Conservation (phyloP, 2,888 invertebrate species). For the Plagiodera versicolora region DNA sequence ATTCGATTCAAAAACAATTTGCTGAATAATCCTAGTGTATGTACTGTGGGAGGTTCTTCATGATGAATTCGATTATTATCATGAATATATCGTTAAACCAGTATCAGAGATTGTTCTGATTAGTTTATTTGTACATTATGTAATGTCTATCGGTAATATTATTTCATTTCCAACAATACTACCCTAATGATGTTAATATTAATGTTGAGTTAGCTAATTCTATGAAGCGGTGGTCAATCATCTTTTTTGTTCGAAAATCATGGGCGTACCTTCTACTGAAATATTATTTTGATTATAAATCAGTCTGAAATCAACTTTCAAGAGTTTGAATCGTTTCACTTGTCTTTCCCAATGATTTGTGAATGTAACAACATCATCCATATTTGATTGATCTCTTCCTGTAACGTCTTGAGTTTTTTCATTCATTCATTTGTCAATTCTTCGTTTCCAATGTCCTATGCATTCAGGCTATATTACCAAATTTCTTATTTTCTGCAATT, state of each 20-base stretch:
- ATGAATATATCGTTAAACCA: conserved; percentile 6
- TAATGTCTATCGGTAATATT: conserved; percentile 36
- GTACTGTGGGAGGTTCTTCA: conserved; percentile 14
- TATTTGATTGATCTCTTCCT: no score
- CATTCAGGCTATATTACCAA: no score
- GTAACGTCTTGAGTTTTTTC: no score
- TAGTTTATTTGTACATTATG: conserved; percentile 27
- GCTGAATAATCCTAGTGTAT: conserved; percentile 4
- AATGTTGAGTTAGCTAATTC: conserved; percentile 39
- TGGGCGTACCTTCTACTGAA: conserved; percentile 21
- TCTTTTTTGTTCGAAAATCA: conserved; percentile 34
- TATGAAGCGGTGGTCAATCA: conserved; percentile 39
- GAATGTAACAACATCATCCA: no score
- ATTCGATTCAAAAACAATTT: no score
- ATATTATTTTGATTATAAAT: no score
- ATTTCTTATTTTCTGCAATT: no score
- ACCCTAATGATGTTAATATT: conserved; percentile 44
- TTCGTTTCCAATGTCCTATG: no score
- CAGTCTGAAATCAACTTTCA: no score
- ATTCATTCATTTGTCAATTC: no score
- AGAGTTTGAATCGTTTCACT: no score
- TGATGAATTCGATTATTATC: conserved; percentile 20
- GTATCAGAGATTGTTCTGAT: conserved; percentile 19
- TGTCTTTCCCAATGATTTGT: no score
- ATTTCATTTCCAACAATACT: conserved; percentile 43